Evolutionary conservation across 2,888 invertebrate species (phyloP).

Genomic region (Dioctria linearis): DNA sequence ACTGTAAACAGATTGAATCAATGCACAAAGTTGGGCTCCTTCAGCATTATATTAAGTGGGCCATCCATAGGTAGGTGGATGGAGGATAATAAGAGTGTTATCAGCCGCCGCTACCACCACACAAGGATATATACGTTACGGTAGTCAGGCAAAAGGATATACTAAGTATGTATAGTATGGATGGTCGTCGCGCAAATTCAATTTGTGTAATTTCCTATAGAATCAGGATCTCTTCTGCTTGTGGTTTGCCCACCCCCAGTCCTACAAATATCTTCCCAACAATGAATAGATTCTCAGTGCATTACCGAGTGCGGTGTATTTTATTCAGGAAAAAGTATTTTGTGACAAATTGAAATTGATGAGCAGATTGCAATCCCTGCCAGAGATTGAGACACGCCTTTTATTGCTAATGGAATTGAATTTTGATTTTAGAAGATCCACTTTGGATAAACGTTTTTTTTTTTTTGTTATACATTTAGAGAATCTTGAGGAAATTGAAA

Average conservation of each 20-base stretch:
- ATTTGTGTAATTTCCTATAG: slow-evolving; percentile 53
- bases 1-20: slow-evolving; percentile 46
- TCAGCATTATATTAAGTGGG: neutral
- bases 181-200: slow-evolving; percentile 49
- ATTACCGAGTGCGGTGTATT: neutral
- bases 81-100: too few relatives aligned
- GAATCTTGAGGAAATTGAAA: too few relatives aligned
- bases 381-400: slow-evolving; percentile 19
- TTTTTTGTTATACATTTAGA: too few relatives aligned
- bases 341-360: slow-evolving; percentile 43
- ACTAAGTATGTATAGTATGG: neutral
- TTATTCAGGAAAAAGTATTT: neutral
- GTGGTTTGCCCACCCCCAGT: slow-evolving; percentile 21
- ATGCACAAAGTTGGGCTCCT: neutral
- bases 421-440: too few relatives aligned
- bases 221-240: slow-evolving; percentile 45
- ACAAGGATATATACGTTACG: neutral
- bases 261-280: too few relatives aligned
- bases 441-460: too few relatives aligned
- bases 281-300: neutral
- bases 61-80: neutral
- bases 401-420: slow-evolving; percentile 40
- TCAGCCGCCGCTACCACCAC: neutral
- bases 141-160: slow-evolving; percentile 33
- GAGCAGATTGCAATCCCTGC: slow-evolving; percentile 13